Evolutionary conservation across 2,113 vertebrate genomes (phyloP).

Genomic region (Halcyon malimbica): DNA sequence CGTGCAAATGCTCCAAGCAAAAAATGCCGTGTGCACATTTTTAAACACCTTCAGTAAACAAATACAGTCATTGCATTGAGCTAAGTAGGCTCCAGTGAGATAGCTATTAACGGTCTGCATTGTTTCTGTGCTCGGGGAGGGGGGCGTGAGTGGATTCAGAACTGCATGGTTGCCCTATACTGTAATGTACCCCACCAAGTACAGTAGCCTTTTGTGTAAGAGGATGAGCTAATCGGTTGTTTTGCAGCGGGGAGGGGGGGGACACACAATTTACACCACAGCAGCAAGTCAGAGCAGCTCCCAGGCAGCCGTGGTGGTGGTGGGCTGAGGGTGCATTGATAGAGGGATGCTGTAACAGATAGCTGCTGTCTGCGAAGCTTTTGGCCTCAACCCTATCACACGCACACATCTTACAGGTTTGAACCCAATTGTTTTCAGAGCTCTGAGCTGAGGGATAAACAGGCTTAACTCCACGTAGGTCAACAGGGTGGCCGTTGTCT

Average conservation of each 20-base stretch:
- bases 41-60: slow-evolving; percentile 8
- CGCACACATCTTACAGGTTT: slow-evolving; percentile 3
- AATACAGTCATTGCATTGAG: slow-evolving; percentile 36
- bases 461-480: slow-evolving; percentile 29
- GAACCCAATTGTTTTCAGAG: slow-evolving; percentile 39
- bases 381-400: neutral
- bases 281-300: slow-evolving; percentile 26
- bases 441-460: slow-evolving; percentile 30
- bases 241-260: neutral
- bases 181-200: slow-evolving; percentile 37
- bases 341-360: slow-evolving; percentile 11
- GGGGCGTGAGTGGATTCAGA: neutral
- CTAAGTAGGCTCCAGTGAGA: neutral
- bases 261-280: neutral
- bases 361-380: neutral
- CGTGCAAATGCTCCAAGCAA: neutral
- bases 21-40: slow-evolving; percentile 23
- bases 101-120: neutral
- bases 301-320: neutral
- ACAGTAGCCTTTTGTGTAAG: slow-evolving; percentile 63
- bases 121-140: neutral
- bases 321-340: neutral
- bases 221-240: slow-evolving; percentile 38
- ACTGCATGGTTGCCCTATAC: slow-evolving; percentile 48
- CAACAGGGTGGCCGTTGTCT: slow-evolving; percentile 31